These are phyloP conservation scores for Cordilura impudica DNA, from an alignment of 2,888 invertebrate species.

Conservation along the genomic window DNA sequence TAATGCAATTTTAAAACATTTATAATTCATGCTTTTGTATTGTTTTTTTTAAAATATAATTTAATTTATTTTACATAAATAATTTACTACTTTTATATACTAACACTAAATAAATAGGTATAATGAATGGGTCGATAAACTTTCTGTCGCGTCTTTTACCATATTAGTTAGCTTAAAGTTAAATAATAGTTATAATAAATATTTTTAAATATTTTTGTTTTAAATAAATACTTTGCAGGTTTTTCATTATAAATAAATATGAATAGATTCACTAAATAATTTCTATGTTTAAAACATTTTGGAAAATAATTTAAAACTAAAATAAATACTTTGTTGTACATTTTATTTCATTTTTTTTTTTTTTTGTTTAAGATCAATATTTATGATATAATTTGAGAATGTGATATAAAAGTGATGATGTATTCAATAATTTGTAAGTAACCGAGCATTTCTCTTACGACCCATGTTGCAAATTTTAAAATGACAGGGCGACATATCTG, in stretches of 20 bases:
- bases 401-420: not conserved
- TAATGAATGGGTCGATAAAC: too few relatives aligned
- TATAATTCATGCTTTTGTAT: too few relatives aligned
- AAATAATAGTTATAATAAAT: not conserved
- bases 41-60: too few relatives aligned
- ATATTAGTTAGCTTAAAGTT: too few relatives aligned
- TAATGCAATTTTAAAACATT: too few relatives aligned
- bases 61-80: too few relatives aligned
- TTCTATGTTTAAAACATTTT: not conserved
- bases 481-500: constrained; percentile 84
- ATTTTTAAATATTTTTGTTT: constrained; percentile 20
- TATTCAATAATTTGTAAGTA: constrained; percentile 43
- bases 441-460: constrained; percentile 79
- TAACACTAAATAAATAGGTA: too few relatives aligned
- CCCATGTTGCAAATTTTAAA: constrained; percentile 86
- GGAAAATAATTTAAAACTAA: not conserved
- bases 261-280: too few relatives aligned
- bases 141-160: too few relatives aligned
- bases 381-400: not conserved
- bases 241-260: constrained; percentile 21
- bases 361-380: constrained; percentile 7
- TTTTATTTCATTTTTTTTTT: constrained; percentile 21
- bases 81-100: too few relatives aligned
- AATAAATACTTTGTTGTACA: constrained; percentile 46
- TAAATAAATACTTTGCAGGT: constrained; percentile 53